These are phyloP conservation scores for Mycteria americana DNA, from an alignment of 2,797 vertebrate genomes.

Conservation along the genomic window DNA sequence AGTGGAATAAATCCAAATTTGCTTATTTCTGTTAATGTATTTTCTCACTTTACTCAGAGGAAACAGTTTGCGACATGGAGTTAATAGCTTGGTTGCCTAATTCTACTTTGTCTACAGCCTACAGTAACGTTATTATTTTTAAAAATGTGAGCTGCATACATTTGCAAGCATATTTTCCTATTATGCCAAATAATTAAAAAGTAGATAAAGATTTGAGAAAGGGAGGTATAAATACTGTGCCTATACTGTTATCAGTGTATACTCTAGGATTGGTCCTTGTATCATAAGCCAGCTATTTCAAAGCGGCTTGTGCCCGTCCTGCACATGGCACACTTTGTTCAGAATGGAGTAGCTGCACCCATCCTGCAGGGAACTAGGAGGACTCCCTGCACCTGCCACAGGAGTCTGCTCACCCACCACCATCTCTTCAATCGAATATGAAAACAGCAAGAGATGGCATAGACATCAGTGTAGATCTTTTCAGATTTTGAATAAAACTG, in stretches of 20 bases:
- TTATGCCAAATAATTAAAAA: background rate
- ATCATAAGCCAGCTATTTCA: background rate
- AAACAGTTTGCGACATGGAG: background rate
- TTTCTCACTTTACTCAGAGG: background rate
- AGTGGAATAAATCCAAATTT: background rate
- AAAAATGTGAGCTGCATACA: background rate
- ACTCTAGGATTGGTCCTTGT: background rate
- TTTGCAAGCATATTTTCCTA: background rate
- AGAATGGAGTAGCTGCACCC: background rate
- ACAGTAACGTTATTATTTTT: background rate
- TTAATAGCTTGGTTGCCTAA: background rate
- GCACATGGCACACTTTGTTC: background rate
- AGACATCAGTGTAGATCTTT: background rate
- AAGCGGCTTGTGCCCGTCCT: background rate
- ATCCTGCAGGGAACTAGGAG: background rate
- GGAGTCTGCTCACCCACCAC: background rate
- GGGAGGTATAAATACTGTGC: background rate
- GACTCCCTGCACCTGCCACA: background rate
- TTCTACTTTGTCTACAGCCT: background rate
- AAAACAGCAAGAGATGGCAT: background rate
- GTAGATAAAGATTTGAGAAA: background rate
- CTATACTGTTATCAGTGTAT: background rate
- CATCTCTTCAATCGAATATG: background rate
- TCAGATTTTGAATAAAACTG: background rate
- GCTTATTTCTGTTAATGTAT: background rate